Conservation (phyloP, 2,797 vertebrate species). For the Halcyon chelicuti region DNA sequence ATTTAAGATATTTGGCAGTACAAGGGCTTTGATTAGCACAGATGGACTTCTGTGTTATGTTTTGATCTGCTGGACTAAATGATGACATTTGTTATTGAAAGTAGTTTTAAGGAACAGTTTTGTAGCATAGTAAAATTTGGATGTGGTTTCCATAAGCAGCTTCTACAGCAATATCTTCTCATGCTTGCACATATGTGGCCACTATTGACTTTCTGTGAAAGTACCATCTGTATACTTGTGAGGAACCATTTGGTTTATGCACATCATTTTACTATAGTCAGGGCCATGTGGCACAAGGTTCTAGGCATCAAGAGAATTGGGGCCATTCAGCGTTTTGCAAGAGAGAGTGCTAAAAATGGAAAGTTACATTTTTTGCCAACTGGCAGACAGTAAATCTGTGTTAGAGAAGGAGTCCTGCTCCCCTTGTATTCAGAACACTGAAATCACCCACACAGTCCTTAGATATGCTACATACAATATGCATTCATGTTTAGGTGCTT, state of each 20-base stretch:
- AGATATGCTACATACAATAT: not conserved
- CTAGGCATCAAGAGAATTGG: slow-evolving; percentile 10
- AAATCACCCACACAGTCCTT: not conserved
- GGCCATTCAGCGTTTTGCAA: slow-evolving; percentile 1
- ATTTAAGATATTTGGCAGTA: slow-evolving; percentile 13
- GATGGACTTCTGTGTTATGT: not conserved
- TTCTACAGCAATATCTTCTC: not conserved
- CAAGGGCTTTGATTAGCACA: not conserved
- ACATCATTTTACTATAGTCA: not conserved
- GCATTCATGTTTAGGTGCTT: not conserved
- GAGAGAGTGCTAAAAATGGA: not conserved
- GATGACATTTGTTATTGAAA: not conserved
- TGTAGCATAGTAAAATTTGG: not conserved
- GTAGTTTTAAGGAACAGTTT: not conserved
- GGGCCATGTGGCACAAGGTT: not conserved
- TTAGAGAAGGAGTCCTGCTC: not conserved
- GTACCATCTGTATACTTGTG: not conserved
- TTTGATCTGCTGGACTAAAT: slow-evolving; percentile 6
- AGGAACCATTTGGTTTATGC: not conserved
- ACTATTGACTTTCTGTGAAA: not conserved
- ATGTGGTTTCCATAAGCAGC: not conserved
- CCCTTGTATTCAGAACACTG: not conserved
- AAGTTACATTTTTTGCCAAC: not conserved
- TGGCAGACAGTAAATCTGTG: not conserved
- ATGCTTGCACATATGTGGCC: not conserved